Conservation (phyloP, 2,113 vertebrate species). For the Rallus limicola region DNA sequence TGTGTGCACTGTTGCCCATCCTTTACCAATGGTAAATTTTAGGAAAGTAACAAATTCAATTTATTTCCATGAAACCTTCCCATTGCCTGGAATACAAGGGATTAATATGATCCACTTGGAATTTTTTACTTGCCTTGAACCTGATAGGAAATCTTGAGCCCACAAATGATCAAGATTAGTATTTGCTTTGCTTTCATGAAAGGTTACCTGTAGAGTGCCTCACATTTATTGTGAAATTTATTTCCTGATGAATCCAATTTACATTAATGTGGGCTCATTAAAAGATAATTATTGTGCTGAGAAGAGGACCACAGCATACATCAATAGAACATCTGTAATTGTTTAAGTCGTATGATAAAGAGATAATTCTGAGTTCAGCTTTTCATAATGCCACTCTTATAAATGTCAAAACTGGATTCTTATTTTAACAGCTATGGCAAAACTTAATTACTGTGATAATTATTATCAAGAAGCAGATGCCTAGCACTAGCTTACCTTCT, state of each 20-base stretch:
- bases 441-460: slow-evolving; percentile 74
- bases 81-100: neutral
- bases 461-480: slow-evolving; percentile 65
- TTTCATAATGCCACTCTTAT: slow-evolving; percentile 66
- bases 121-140: neutral
- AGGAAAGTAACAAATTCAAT: neutral
- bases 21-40: neutral
- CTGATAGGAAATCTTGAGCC: slow-evolving; percentile 23
- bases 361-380: slow-evolving; percentile 55
- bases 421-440: slow-evolving; percentile 53
- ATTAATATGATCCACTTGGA: neutral
- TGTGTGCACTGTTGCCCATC: neutral
- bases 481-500: slow-evolving; percentile 35
- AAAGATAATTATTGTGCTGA: slow-evolving; percentile 86
- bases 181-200: slow-evolving; percentile 68
- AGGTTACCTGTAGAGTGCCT: slow-evolving; percentile 79
- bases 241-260: slow-evolving; percentile 86
- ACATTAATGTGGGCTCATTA: slow-evolving; percentile 92
- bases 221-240: slow-evolving; percentile 77
- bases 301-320: slow-evolving; percentile 63
- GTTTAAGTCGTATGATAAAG: slow-evolving; percentile 67
- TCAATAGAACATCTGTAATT: slow-evolving; percentile 73
- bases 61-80: neutral
- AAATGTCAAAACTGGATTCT: slow-evolving; percentile 72
- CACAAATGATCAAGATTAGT: slow-evolving; percentile 35